Conservation (phyloP, 2,113 vertebrate genomes). For the Hydrolagus affinis region DNA sequence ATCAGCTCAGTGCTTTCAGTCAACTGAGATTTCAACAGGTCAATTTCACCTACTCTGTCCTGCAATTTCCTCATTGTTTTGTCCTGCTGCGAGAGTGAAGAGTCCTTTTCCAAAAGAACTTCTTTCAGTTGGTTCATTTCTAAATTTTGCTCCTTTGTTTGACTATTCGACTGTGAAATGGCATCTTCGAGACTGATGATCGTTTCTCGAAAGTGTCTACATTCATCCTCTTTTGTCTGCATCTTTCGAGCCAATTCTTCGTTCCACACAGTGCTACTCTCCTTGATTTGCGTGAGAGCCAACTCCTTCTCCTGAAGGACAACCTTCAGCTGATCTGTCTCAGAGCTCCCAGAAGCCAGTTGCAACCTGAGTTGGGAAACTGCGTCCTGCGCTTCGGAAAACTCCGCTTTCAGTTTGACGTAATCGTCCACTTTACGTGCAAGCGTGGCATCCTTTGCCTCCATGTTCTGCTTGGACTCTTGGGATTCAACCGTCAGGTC, state of each 20-base stretch:
- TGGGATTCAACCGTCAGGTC: slow-evolving; percentile 41
- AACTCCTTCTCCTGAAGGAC: slow-evolving; percentile 56
- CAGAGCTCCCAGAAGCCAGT: slow-evolving; percentile 48
- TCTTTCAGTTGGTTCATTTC: slow-evolving; percentile 47
- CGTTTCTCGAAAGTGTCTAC: slow-evolving; percentile 53
- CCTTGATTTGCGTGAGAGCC: slow-evolving; percentile 41
- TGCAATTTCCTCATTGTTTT: slow-evolving; percentile 48
- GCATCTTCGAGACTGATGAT: slow-evolving; percentile 51
- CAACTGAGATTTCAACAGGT: slow-evolving; percentile 51
- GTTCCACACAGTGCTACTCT: slow-evolving; percentile 38
- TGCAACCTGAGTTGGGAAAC: slow-evolving; percentile 44
- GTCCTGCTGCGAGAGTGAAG: slow-evolving; percentile 43
- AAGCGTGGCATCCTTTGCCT: slow-evolving; percentile 54
- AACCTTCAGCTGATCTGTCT: slow-evolving; percentile 49
- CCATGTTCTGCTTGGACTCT: slow-evolving; percentile 44
- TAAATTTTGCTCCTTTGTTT: slow-evolving; percentile 46
- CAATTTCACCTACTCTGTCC: slow-evolving; percentile 48
- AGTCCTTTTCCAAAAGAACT: slow-evolving; percentile 49
- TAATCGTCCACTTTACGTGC: slow-evolving; percentile 52
- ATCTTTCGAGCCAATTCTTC: slow-evolving; percentile 50
- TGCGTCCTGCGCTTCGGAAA: slow-evolving; percentile 51
- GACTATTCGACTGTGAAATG: slow-evolving; percentile 43
- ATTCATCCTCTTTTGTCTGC: slow-evolving; percentile 56
- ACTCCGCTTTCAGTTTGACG: slow-evolving; percentile 42
- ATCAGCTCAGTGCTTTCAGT: slow-evolving; percentile 50